Base-by-base conservation (phyloP, 2,888 invertebrate species). In the Spialia ferax region DNA sequence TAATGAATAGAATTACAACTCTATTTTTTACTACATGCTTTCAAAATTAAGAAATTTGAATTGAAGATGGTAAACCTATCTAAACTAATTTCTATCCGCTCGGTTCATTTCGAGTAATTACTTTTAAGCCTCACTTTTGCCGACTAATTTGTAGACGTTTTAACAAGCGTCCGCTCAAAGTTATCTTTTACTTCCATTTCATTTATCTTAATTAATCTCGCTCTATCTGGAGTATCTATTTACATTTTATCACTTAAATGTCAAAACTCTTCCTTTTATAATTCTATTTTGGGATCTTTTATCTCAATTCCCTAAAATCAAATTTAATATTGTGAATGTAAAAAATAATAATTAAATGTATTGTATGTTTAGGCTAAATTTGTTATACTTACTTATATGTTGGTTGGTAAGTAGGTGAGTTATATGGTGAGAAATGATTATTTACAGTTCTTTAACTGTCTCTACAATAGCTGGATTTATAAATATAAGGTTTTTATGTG, bases 81-180 rank as follows among this genome's bases (percentile, higher is more conserved):
- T 78, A 79, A 80, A 80, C 76, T 75, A 79, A 82, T 81, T 82
- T 76, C 73, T 73, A 77, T 77, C 78, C 74, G 75, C 68, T 74
- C 65, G 78, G 74, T 76, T 78, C 79, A 77, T 74, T 79, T 77
- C 74, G 74, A 84, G 80, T 84, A 84, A 83, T 85, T 81, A 84
- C 85, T 84, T 84, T 85, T 78, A 77, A 72, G 73, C 71, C 74
- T 74, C 74, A 77, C 77, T 75, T 76, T 76, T 73, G 68, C 68
- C 67, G 70, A 72, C 70, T 76, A 83, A 84, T 79, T 80, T 75
- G 68, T 76, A 73, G 75, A 73, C 82, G 77, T 77, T 84, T 83
- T 76, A 77, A 72, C 65, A 69, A 73, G 71, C 71, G 74, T 69
- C 73, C 74, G 69, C 70, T 76, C 76, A 79, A 75, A 77, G 77